These are phyloP conservation scores for Stictonetta naevosa DNA, from an alignment of 2,113 vertebrate species.

Conservation along the genomic window DNA sequence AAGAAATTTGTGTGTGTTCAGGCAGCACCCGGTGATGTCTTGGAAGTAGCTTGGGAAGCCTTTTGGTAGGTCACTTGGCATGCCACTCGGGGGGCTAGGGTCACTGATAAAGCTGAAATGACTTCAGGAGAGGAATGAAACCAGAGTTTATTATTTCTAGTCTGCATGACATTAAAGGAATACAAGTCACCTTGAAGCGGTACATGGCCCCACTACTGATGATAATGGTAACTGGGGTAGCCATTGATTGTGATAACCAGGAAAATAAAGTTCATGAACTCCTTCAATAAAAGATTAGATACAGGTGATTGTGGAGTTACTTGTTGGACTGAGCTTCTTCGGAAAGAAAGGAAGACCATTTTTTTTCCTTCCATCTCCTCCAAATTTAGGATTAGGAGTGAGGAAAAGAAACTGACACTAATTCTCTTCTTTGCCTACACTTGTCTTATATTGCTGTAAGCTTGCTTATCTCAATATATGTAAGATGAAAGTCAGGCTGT, in stretches of 20 bases:
- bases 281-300: neutral
- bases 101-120: neutral
- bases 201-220: neutral
- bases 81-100: neutral
- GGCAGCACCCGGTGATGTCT: neutral
- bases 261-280: neutral
- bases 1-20: neutral
- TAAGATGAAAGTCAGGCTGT: constrained; percentile 5
- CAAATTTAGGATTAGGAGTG: neutral
- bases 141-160: neutral
- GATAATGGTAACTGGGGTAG: neutral
- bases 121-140: neutral
- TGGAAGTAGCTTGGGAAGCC: neutral
- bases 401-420: neutral
- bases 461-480: neutral
- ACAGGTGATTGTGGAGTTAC: neutral
- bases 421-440: neutral
- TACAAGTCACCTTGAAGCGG: neutral
- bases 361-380: neutral
- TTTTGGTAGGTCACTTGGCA: neutral
- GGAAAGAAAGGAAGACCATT: neutral
- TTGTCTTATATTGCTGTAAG: neutral
- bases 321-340: neutral
- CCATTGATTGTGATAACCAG: neutral
- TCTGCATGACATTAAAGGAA: neutral